phyloP scores from a whole-genome alignment of 2,797 vertebrate genomes.

The Coregonus sp. region DNA sequence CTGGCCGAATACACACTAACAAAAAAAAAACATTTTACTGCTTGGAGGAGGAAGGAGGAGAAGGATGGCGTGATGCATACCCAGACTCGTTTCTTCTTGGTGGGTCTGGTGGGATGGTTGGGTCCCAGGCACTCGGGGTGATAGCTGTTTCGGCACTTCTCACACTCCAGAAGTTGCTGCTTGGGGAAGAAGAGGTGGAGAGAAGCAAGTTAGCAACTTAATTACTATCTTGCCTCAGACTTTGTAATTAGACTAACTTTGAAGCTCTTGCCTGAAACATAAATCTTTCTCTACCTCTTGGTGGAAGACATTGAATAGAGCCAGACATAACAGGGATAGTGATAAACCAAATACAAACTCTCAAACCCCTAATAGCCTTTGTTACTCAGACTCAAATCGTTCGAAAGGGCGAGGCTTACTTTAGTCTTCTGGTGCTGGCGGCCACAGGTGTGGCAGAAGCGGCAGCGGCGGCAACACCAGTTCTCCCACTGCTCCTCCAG shows the following conservation, averaged over 20 bases:
- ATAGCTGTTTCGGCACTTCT: conserved; percentile 99
- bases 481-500: conserved; percentile 97
- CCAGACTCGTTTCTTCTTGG: conserved; percentile 99
- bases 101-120: conserved; percentile 96
- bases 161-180: conserved; percentile 95
- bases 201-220: neutral
- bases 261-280: neutral
- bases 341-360: too few species aligned
- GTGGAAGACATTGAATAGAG: neutral
- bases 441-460: conserved; percentile 97
- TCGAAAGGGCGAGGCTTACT: conserved; percentile 57
- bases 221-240: neutral
- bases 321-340: too few species aligned
- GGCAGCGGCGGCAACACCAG: conserved; percentile 97
- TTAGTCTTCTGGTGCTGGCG: conserved; percentile 89
- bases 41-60: neutral
- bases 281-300: neutral
- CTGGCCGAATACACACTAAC: neutral
- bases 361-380: too few species aligned
- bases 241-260: too few species aligned
- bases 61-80: conserved; percentile 69
- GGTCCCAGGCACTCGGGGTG: conserved; percentile 99
- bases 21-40: neutral
- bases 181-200: conserved; percentile 1
- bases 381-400: neutral